Percentiles rank a stretch among this genome's conserved stretches.
phyloP scores from a whole-genome alignment of 1,140 invertebrate genomes.

The Pseudobourletiella spinata region DNA sequence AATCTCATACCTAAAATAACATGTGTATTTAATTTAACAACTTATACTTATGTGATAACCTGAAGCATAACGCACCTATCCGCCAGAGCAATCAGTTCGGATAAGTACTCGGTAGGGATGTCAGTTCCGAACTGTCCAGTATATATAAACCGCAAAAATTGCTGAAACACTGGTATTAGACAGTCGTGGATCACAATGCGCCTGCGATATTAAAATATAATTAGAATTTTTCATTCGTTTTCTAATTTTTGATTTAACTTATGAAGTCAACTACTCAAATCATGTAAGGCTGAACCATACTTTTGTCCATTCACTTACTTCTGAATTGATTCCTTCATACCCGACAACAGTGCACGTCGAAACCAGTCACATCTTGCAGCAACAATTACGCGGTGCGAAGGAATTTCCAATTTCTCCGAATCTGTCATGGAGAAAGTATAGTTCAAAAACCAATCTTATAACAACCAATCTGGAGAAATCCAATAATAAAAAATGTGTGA shows the following conservation, averaged over 20 bases:
- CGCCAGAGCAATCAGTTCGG: conserved; percentile 53
- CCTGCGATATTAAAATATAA: conserved; percentile 41
- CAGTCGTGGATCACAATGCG: conserved; percentile 59
- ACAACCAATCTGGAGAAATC: too few species aligned
- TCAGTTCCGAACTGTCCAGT: conserved; percentile 44
- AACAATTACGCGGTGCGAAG: conserved; percentile 57
- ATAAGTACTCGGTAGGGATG: conserved; percentile 51
- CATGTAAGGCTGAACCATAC: too few species aligned
- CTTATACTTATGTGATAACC: too few species aligned
- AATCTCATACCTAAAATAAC: conserved; percentile 46
- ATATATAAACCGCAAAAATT: conserved; percentile 57
- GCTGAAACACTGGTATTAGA: conserved; percentile 51
- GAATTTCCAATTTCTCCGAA: conserved; percentile 35
- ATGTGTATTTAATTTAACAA: neutral
- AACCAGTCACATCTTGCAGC: conserved; percentile 62
- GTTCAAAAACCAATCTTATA: neutral
- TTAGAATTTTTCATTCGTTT: too few species aligned
- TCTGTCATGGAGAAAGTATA: neutral
- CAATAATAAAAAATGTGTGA: too few species aligned
- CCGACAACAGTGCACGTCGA: conserved; percentile 55
- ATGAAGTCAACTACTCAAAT: too few species aligned
- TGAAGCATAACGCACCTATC: conserved; percentile 39
- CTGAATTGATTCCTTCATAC: conserved; percentile 61
- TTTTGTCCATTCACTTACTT: too few species aligned
- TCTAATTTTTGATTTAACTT: too few species aligned